Conservation (phyloP, 2,888 invertebrate genomes). For the Plusia festucae region DNA sequence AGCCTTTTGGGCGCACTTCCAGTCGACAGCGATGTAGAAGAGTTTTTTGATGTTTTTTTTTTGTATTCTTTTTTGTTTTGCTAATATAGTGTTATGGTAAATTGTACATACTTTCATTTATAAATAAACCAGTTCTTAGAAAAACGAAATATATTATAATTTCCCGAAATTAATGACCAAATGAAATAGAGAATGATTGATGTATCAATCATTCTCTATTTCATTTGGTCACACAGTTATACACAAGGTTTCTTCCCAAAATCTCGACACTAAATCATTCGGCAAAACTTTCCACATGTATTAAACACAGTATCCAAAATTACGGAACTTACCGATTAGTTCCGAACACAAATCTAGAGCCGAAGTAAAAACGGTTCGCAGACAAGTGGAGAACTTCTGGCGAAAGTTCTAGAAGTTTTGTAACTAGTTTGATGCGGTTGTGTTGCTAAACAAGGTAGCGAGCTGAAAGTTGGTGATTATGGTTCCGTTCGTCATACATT, state of each 20-base stretch:
- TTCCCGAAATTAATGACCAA: not conserved
- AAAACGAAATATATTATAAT: no score
- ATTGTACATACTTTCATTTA: no score
- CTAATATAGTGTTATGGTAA: no score
- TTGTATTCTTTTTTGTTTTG: no score
- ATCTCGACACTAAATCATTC: conserved; percentile 14
- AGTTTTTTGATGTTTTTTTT: no score
- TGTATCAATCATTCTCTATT: no score
- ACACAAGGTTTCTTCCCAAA: no score
- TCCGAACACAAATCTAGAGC: conserved; percentile 58
- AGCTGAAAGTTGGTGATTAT: conserved; percentile 13
- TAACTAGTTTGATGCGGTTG: conserved; percentile 52
- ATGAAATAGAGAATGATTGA: not conserved
- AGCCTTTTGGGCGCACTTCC: no score
- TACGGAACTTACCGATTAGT: conserved; percentile 67
- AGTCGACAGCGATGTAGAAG: no score
- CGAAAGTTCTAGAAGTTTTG: conserved; percentile 39
- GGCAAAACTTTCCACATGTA: conserved; percentile 37
- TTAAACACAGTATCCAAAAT: conserved; percentile 53
- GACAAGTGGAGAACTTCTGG: conserved; percentile 51
- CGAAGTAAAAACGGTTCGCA: conserved; percentile 62
- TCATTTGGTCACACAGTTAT: no score
- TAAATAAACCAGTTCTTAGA: no score
- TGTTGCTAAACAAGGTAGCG: conserved; percentile 26
- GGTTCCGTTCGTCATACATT: not conserved